Percentiles rank a stretch among this genome's conserved stretches.
Evolutionary conservation across 1,140 invertebrate species (phyloP).

Genomic region (Aethina tumida): DNA sequence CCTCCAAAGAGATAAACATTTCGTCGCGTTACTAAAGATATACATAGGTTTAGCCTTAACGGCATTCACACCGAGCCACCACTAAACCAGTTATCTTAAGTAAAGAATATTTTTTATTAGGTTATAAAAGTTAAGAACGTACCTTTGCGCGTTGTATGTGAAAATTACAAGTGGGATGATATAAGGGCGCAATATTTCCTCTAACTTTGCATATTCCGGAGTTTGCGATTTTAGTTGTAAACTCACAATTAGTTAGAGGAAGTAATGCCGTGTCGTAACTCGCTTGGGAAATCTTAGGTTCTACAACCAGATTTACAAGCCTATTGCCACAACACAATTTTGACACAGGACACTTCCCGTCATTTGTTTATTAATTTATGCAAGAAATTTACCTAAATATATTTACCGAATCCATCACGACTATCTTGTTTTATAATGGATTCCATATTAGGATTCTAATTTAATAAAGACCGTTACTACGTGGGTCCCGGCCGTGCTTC

Average conservation of each 20-base stretch:
- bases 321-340: slow-evolving; percentile 20
- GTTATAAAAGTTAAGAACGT: too few species aligned
- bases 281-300: slow-evolving; percentile 22
- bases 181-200: slow-evolving; percentile 18
- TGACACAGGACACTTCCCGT: slow-evolving; percentile 18
- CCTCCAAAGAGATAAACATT: too few species aligned
- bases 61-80: too few species aligned
- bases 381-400: slow-evolving; percentile 10
- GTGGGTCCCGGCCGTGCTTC: background rate
- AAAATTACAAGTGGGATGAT: slow-evolving; percentile 14
- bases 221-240: slow-evolving; percentile 22
- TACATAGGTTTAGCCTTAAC: too few species aligned
- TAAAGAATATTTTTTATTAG: too few species aligned
- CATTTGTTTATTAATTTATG: slow-evolving; percentile 20
- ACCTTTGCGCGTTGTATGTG: slow-evolving; percentile 11
- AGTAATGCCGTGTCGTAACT: slow-evolving; percentile 18
- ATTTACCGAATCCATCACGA: too few species aligned
- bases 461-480: slow-evolving; percentile 2
- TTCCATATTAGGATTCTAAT: background rate
- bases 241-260: slow-evolving; percentile 22
- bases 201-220: slow-evolving; percentile 20
- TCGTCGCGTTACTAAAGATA: too few species aligned
- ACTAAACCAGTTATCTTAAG: too few species aligned
- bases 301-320: slow-evolving; percentile 13
- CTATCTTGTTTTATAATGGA: too few species aligned